Base-by-base conservation (phyloP, 2,888 invertebrate species). In the Gymnocheta viridis region DNA sequence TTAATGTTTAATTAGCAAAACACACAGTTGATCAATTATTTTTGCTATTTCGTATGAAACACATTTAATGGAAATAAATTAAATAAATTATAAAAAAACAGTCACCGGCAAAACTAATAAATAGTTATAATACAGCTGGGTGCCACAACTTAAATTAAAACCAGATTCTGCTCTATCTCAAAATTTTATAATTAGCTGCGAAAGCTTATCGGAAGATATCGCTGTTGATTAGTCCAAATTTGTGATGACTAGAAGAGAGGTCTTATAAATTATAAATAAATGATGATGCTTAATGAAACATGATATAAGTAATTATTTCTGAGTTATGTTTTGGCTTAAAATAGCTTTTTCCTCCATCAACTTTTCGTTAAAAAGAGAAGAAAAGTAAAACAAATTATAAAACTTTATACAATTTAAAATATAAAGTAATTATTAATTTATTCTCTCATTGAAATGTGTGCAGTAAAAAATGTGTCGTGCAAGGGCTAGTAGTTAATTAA, bases 1-100 rank as follows among this genome's bases (percentile, higher is more conserved):
- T 83, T 76, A 83, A 51, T 66, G 76, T 72, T 66, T 49, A 80
- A 80, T 83, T 83, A 78, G 74, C 74, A 64, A 72, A 76, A 60
- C 51, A 70, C 35, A 51, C 66, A 72, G 72, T 80, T 78, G 67
- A 73, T 62, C n/a, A 62, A 32, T 41, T 79, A 49, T 64, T 58
- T 67, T 17, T 35, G 14, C 35, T 47, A 10, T 60, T 60, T 51
- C 10, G 19, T 17, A 24, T 29, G 32, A 51, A 72, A 73, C 66
- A 56, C 47, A 27, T 56, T 72, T 79, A 38, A 64, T 22, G 27
- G 32, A 72, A 51, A 49, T 22, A 49, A 73, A 47, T 4, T 2
- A 73, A 41, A 51, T 73, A 19, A 67, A 73, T 51, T 67, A 66
- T 35, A 47, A 49, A 29, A 27, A 17, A n/a, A 54, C 38, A 35